Evolutionary conservation across 2,797 vertebrate species (phyloP).

Genomic region (Gymnoscopelus microlampas): DNA sequence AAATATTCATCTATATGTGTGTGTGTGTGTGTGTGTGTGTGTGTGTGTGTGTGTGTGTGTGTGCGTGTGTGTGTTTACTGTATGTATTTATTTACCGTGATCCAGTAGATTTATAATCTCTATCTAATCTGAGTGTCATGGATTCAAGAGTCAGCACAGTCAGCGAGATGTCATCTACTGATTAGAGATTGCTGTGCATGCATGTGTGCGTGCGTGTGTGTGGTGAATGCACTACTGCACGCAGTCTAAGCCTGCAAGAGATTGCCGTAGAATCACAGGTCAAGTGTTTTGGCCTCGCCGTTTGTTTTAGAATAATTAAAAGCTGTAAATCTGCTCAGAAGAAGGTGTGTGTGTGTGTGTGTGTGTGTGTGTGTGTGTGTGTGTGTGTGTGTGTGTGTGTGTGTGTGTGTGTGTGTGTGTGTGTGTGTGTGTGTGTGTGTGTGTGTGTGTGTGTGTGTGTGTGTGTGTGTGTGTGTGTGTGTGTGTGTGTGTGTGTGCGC

Average conservation of each 20-base stretch:
- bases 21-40: no score
- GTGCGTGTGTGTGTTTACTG: neutral
- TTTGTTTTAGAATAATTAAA: constrained; percentile 69
- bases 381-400: constrained; percentile 5
- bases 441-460: neutral
- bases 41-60: neutral
- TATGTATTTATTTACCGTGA: constrained; percentile 51
- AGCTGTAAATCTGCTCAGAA: constrained; percentile 38
- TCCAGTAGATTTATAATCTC: constrained; percentile 66
- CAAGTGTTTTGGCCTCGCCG: constrained; percentile 33
- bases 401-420: neutral
- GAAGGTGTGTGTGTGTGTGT: constrained; percentile 3
- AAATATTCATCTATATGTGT: no score
- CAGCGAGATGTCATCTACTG: constrained; percentile 56
- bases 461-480: neutral
- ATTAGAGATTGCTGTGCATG: constrained; percentile 42
- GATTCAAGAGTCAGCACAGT: constrained; percentile 50
- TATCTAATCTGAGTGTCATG: constrained; percentile 62
- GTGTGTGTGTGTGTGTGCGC: constrained; percentile 3
- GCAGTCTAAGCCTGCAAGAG: constrained; percentile 22
- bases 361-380: neutral
- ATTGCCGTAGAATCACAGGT: constrained; percentile 41
- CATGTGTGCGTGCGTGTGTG: constrained; percentile 8
- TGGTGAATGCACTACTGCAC: neutral
- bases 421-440: constrained; percentile 2